Percentiles rank a stretch among this genome's conserved stretches.
Evolutionary conservation across 2,113 vertebrate genomes (phyloP).

Genomic region (Tringa solitaria): DNA sequence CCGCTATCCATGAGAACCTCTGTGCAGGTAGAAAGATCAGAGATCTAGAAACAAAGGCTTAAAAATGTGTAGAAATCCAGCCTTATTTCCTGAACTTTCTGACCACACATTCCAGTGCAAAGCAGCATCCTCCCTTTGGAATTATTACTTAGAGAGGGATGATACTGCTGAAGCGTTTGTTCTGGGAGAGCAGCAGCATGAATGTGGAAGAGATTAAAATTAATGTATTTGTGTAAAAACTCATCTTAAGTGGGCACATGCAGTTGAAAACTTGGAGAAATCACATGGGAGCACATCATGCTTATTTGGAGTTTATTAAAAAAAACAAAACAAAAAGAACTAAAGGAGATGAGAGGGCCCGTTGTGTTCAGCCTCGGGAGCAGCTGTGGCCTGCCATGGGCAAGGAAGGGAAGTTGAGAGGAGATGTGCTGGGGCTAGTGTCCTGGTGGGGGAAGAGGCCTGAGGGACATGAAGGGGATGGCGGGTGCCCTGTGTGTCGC

Average conservation of each 20-base stretch:
- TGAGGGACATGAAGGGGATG: too few relatives aligned
- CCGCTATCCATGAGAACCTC: neutral
- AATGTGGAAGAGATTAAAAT: neutral
- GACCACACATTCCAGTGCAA: neutral
- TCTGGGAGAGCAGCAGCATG: neutral
- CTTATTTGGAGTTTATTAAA: neutral
- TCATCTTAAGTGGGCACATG: neutral
- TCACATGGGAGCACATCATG: neutral
- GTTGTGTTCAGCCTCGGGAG: neutral
- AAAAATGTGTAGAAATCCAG: neutral
- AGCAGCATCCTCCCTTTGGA: neutral
- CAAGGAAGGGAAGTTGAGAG: neutral
- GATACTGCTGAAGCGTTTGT: neutral
- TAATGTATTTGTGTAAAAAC: neutral
- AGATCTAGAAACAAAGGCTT: neutral
- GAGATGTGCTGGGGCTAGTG: neutral
- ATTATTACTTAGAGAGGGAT: neutral
- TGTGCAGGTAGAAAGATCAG: neutral
- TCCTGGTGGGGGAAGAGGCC: neutral
- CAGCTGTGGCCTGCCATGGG: neutral
- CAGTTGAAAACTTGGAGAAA: neutral
- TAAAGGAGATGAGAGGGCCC: neutral
- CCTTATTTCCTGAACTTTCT: neutral
- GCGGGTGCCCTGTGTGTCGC: accelerated
- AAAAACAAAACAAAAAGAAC: too few relatives aligned